Evolutionary conservation across 2,797 vertebrate genomes (phyloP), one percentile per base, ranked within the genome.

Genomic region (Sebastes steindachneri): DNA sequence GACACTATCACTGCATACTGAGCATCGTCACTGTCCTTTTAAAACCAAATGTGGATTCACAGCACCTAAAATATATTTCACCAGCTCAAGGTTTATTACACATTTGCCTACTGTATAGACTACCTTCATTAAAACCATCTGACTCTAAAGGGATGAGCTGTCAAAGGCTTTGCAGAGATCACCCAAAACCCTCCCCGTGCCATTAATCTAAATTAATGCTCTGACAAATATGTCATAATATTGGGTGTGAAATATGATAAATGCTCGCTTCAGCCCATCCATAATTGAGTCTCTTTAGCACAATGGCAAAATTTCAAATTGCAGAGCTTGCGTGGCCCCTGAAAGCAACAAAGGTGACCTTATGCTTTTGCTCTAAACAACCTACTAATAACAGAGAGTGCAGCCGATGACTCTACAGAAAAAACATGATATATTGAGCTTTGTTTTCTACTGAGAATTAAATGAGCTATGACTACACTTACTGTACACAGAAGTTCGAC

Each of bases 141-240:
- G 75, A 86, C 82, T 93, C 85, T 88, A 65, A 92, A 86, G 87
- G 86, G 93, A 93, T 87, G 88, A 93, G 89, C 93, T 92, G 92
- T 94, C 93, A 94, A 89, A 84, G 77, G 85, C 86, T 92, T 89
- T 85, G 68, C 86, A 48, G 45, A 86, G 87, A 94, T 93, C 89
- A 85, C 75, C 88, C 85, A 75, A 87, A 92, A 89, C 73, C 82
- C 79, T 86, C 68, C 77, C 79, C 63, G 73, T 85, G 88, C 86
- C 95, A 96, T 96, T 96, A 95, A 96, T 96, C 95, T 95, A 95
- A 95, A 96, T 96, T 92, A 96, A 93, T 88, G 77, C 91, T 86
- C 90, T 94, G 95, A 95, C 94, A 95, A 94, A 95, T 94, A 93
- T 95, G 95, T 95, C 96, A 96, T 95, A 96, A 96, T 95, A 95